Evolutionary conservation across 2,888 invertebrate genomes (phyloP).

Genomic region (Hedya salicella): DNA sequence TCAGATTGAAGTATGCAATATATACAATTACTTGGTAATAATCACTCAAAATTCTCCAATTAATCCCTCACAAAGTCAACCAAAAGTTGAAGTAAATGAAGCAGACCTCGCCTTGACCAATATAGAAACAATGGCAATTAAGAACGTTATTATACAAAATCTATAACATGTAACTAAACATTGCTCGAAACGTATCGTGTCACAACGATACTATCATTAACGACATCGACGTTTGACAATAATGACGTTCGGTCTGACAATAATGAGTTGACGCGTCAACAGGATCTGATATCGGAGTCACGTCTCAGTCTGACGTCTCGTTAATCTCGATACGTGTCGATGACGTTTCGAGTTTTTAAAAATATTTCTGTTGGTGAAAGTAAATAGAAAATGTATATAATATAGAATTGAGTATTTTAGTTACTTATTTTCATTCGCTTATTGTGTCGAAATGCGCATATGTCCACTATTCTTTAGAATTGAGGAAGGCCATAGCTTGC

Average conservation of each 20-base stretch:
- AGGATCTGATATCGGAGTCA: constrained; percentile 42
- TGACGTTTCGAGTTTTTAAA: constrained; percentile 32
- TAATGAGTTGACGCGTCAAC: constrained; percentile 42
- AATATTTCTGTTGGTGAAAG: constrained; percentile 22
- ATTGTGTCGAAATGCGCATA: too few relatives aligned
- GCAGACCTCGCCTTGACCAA: constrained; percentile 12
- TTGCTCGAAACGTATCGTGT: constrained; percentile 35
- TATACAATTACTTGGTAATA: constrained; percentile 14
- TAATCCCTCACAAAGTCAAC: constrained; percentile 29
- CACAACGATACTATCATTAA: constrained; percentile 39
- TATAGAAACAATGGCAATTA: constrained; percentile 26
- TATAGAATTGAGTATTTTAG: too few relatives aligned
- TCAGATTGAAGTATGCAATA: constrained; percentile 20
- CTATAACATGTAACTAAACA: constrained; percentile 23
- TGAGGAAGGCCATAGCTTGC: too few relatives aligned
- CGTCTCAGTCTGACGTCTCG: constrained; percentile 41
- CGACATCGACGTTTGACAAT: constrained; percentile 35
- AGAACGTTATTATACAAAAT: constrained; percentile 11
- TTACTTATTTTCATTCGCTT: too few relatives aligned
- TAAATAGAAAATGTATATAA: constrained; percentile 5
- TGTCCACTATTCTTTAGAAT: too few relatives aligned
- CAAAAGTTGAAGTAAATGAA: constrained; percentile 26
- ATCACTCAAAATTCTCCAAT: constrained; percentile 30
- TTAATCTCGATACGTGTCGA: constrained; percentile 40
- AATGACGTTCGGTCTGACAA: constrained; percentile 38